Base-by-base conservation (phyloP, 2,113 vertebrate species). In the Spea multiplicata region DNA sequence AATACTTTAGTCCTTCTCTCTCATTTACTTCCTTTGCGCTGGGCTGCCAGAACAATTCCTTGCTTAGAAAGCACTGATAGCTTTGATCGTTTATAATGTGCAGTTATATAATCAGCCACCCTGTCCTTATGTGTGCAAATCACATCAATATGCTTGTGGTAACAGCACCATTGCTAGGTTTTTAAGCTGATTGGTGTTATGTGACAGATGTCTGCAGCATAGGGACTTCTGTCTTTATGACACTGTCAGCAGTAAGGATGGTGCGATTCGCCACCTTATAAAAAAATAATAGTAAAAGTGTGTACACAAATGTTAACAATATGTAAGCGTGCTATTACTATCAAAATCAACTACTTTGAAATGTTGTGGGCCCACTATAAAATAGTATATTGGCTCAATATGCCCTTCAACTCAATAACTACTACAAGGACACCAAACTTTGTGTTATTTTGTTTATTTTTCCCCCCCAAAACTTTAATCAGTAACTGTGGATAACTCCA, bases 1-100 rank as follows among this genome's bases (percentile, higher is more conserved):
- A 68, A 67, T 74, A 80, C 64, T 80, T 74, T 80, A 74, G 71
- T 80, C 70, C 61, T 61, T 76, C 46, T 79, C 62, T 67, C 70
- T 66, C 71, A 49, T 74, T 49, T 48, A 17, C 10, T 80, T 67
- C 64, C 9, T 48, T 73, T 73, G 16, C 50, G 45, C 44, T 49
- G 45, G 70, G 4, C 64, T 74, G 52, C 71, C 65, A 68, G 50
- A 49, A 74, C 45, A 49, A 66, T 73, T 70, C 45, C 55, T 72
- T 67, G 62, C 71, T 16, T 66, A 48, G 76, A 65, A 72, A 78
- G 69, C 48, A 53, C 72, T 48, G 59, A n/a, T 73, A 44, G 64
- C 71, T 72, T 55, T 59, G 44, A 44, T 44, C 67, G 66, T 16
- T 53, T 62, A 59, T 48, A 44, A 44, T 69, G 50, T 69, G 74